phyloP scores from a whole-genome alignment of 2,797 vertebrate species.

The Rhinophrynus dorsalis region DNA sequence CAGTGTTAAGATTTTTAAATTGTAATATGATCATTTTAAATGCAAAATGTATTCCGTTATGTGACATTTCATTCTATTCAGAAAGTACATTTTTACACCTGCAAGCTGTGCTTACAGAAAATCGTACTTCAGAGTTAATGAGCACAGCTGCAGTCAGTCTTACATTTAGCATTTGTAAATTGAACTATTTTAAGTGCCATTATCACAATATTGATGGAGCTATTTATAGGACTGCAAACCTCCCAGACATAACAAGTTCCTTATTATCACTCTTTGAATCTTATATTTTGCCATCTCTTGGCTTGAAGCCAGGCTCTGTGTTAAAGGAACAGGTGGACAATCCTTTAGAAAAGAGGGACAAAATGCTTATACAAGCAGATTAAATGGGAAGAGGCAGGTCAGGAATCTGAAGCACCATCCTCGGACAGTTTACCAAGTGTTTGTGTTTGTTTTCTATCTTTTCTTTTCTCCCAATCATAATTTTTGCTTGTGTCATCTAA shows the following conservation, averaged over 20 bases:
- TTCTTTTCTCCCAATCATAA: no score
- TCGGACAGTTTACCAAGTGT: background rate
- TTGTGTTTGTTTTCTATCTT: no score
- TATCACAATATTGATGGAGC: conserved; percentile 83
- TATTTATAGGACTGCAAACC: conserved; percentile 76
- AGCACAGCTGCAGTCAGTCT: conserved; percentile 75
- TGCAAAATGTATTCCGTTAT: conserved; percentile 50
- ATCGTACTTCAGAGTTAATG: conserved; percentile 75
- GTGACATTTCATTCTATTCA: conserved; percentile 64
- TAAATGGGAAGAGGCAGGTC: background rate
- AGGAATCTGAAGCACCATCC: background rate
- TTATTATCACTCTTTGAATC: conserved; percentile 67
- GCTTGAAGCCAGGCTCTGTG: conserved; percentile 76
- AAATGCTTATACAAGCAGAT: background rate
- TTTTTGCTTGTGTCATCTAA: no score
- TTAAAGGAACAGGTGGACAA: conserved; percentile 83
- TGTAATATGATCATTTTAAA: background rate
- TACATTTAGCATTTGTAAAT: conserved; percentile 71
- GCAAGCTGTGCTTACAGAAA: conserved; percentile 64
- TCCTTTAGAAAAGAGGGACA: conserved; percentile 52
- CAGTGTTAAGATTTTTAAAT: background rate
- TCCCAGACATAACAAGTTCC: conserved; percentile 76
- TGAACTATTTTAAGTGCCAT: conserved; percentile 79
- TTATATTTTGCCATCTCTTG: conserved; percentile 68
- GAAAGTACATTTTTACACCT: conserved; percentile 73